These are phyloP conservation scores for Cloeon dipterum DNA, from an alignment of 2,888 invertebrate species.

Conservation along the genomic window DNA sequence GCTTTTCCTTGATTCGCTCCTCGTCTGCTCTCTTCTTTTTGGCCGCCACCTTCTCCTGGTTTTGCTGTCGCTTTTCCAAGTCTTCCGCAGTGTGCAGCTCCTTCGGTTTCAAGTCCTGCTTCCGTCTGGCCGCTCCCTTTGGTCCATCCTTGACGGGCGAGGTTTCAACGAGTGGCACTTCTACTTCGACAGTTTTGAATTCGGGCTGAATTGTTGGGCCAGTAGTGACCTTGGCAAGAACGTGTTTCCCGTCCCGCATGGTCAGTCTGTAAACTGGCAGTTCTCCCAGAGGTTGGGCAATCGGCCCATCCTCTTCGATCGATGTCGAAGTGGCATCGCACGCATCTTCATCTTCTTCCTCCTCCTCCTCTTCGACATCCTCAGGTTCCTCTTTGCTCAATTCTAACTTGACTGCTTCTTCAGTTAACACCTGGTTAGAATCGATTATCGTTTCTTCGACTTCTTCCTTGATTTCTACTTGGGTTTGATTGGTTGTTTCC, in stretches of 20 bases:
- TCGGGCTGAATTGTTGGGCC: not conserved
- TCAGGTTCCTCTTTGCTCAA: slow-evolving; percentile 4
- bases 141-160: not conserved
- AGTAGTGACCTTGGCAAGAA: slow-evolving; percentile 30
- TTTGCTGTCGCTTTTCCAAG: not conserved
- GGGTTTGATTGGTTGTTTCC: too few species aligned
- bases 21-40: slow-evolving; percentile 4
- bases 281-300: slow-evolving; percentile 8
- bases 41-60: not conserved
- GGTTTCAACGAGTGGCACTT: not conserved
- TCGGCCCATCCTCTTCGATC: slow-evolving; percentile 11
- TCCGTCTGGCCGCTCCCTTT: not conserved
- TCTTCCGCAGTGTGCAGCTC: not conserved
- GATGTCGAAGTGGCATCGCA: too few species aligned
- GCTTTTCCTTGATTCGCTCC: slow-evolving; percentile 12
- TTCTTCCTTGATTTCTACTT: not conserved
- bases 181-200: not conserved
- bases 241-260: slow-evolving; percentile 47
- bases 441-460: not conserved
- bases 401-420: slow-evolving; percentile 5
- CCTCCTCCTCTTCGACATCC: slow-evolving; percentile 7
- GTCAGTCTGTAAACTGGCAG: slow-evolving; percentile 34
- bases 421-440: not conserved
- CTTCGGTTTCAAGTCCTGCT: not conserved
- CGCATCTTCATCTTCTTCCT: slow-evolving; percentile 10